These are phyloP conservation scores for Calycopis cecrops DNA, from an alignment of 1,140 invertebrate species.

Conservation along the genomic window DNA sequence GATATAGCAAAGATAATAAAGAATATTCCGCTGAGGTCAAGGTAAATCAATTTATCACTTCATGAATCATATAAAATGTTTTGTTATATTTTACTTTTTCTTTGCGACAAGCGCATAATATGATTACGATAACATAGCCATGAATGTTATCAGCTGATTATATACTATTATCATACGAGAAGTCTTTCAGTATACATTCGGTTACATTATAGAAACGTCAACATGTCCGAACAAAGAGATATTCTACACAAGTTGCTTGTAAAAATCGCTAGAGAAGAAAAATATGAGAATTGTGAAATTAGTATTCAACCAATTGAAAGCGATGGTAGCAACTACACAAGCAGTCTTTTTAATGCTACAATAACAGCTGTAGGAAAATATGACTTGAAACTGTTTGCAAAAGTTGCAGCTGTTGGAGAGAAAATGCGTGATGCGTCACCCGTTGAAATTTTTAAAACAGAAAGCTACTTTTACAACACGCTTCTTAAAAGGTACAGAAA, in stretches of 20 bases:
- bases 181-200: no score
- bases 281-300: conserved; percentile 18
- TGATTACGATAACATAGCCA: no score
- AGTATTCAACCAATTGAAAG: conserved; percentile 14
- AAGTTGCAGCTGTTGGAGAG: conserved; percentile 26
- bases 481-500: conserved; percentile 19
- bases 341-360: conserved; percentile 21
- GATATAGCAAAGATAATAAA: no score
- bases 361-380: conserved; percentile 22
- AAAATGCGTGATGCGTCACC: conserved; percentile 18
- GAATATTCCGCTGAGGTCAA: no score
- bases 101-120: no score
- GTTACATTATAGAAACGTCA: background rate
- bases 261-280: conserved; percentile 23
- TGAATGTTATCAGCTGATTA: no score
- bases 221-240: conserved; percentile 1
- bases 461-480: conserved; percentile 26
- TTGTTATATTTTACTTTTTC: no score
- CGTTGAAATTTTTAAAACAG: conserved; percentile 21
- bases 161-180: no score
- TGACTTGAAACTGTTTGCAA: conserved; percentile 32
- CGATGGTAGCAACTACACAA: conserved; percentile 30
- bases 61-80: no score
- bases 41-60: no score
- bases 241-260: conserved; percentile 9